A percentile compares a stretch with the other conserved stretches of the same genome.
phyloP scores from a whole-genome alignment of 64 coral and sea anemone genomes.

The Acropora tenuis region DNA sequence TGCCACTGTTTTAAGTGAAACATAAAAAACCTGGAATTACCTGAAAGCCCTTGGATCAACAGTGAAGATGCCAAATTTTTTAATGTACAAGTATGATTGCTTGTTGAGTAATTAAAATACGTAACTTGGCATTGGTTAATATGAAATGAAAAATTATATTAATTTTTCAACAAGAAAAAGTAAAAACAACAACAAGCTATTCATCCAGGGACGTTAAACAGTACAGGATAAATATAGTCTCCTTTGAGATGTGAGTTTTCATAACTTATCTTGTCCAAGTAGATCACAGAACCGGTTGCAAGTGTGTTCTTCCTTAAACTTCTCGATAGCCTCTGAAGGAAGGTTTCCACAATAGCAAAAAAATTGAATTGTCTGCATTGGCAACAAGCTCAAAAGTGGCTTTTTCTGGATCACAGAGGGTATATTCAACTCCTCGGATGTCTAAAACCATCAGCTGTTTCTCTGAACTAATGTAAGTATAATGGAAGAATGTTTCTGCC shows the following conservation, averaged over 20 bases:
- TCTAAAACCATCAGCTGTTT: no score
- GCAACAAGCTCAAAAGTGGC: constrained; percentile 36
- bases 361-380: constrained; percentile 51
- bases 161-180: neutral
- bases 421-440: no score
- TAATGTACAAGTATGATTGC: neutral
- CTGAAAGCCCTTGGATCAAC: neutral
- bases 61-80: no score
- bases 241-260: neutral
- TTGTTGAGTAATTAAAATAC: neutral
- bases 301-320: constrained; percentile 64
- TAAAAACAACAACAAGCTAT: neutral
- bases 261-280: no score
- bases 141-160: neutral
- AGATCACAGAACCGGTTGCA: no score
- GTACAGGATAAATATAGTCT: no score
- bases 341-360: constrained; percentile 78
- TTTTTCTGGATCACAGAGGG: constrained; percentile 66
- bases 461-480: no score
- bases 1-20: neutral
- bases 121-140: neutral
- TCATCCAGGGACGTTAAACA: no score
- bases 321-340: constrained; percentile 23
- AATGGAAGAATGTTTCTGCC: no score
- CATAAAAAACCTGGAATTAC: neutral